These are phyloP conservation scores for Podarcis siculus DNA, from an alignment of 2,797 vertebrate genomes.

Conservation along the genomic window DNA sequence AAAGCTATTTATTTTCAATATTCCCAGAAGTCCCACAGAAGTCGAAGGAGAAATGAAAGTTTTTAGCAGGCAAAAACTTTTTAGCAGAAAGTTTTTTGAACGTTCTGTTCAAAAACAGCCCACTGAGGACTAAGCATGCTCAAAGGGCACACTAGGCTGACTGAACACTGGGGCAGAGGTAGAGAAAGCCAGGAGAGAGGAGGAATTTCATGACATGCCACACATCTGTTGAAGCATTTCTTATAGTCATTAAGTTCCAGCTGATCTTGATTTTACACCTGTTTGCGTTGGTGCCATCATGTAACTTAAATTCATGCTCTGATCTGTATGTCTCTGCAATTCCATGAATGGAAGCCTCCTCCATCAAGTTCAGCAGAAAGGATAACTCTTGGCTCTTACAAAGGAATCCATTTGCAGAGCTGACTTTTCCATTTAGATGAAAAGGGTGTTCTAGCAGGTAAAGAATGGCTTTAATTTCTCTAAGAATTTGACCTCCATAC, in stretches of 20 bases:
- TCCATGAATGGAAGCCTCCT: background rate
- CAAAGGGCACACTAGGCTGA: too few relatives aligned
- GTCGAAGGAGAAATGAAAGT: too few relatives aligned
- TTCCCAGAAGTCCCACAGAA: too few relatives aligned
- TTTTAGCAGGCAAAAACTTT: too few relatives aligned
- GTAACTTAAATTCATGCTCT: background rate
- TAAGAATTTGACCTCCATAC: background rate
- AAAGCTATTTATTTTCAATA: too few relatives aligned
- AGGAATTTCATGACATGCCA: too few relatives aligned
- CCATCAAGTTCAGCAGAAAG: background rate
- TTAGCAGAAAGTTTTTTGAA: too few relatives aligned
- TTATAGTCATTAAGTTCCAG: background rate
- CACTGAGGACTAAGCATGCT: too few relatives aligned
- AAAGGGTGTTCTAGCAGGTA: background rate
- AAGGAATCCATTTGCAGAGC: background rate
- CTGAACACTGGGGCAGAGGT: too few relatives aligned
- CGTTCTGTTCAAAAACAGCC: too few relatives aligned
- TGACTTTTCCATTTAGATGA: background rate
- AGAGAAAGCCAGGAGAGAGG: too few relatives aligned
- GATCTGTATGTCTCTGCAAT: too few relatives aligned
- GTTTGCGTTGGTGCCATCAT: background rate
- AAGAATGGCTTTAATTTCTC: background rate
- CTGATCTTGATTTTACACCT: background rate
- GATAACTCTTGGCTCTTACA: background rate
- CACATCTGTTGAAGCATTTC: background rate